These are phyloP conservation scores for Lepidonotus clava DNA, from an alignment of 2,888 invertebrate genomes.

Conservation along the genomic window DNA sequence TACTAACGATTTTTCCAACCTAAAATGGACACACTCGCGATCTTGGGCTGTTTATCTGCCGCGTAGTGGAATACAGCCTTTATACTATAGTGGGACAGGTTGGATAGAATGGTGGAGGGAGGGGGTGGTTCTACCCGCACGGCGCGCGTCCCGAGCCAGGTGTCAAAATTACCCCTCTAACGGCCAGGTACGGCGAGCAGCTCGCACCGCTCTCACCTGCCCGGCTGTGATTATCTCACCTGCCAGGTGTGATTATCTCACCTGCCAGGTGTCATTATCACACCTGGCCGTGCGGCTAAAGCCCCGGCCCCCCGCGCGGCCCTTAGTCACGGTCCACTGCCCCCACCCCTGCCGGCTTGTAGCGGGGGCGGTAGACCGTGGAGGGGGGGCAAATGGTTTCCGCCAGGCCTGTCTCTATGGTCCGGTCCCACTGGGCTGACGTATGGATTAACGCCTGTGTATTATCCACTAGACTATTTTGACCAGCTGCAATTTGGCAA, in stretches of 20 bases:
- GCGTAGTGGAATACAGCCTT: too few species aligned
- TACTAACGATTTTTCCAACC: too few species aligned
- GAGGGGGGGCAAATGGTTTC: background rate
- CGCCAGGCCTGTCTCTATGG: background rate
- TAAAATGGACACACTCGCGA: too few species aligned
- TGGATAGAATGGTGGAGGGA: too few species aligned
- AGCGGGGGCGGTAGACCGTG: background rate
- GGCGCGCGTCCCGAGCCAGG: too few species aligned
- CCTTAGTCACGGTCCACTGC: slow-evolving; percentile 3
- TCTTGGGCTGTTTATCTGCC: too few species aligned
- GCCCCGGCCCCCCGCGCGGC: slow-evolving; percentile 8
- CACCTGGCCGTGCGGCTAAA: slow-evolving; percentile 27
- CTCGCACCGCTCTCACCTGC: background rate
- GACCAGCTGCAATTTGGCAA: too few species aligned
- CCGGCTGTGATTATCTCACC: background rate
- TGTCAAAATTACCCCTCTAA: slow-evolving; percentile 40
- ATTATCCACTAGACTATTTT: too few species aligned
- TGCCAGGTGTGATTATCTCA: background rate
- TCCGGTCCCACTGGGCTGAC: background rate
- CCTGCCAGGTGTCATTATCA: slow-evolving; percentile 33
- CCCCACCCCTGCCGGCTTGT: slow-evolving; percentile 5
- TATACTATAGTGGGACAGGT: too few species aligned
- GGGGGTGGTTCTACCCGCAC: too few species aligned
- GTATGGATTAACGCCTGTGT: background rate
- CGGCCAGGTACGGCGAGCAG: background rate